Evolutionary conservation across 2,888 invertebrate genomes (phyloP).

Genomic region (Nebria salina): DNA sequence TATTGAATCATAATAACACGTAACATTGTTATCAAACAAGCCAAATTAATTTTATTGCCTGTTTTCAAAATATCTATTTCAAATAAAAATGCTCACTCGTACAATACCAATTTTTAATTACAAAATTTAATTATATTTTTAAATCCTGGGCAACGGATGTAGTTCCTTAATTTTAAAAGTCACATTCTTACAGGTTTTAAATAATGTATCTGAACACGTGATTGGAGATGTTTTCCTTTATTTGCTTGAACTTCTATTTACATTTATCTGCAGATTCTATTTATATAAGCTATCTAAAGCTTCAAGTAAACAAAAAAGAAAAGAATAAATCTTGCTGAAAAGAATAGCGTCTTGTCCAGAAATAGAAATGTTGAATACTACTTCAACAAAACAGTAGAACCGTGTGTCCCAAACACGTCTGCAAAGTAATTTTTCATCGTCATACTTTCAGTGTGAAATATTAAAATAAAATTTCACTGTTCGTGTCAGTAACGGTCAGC

Average conservation of each 20-base stretch:
- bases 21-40: not conserved
- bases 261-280: not conserved
- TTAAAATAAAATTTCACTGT: not conserved
- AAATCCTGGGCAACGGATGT: too few species aligned
- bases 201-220: not conserved
- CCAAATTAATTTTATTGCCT: too few species aligned
- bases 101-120: too few species aligned
- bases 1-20: not conserved
- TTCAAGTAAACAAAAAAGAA: not conserved
- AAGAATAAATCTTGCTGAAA: not conserved
- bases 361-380: not conserved
- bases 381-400: not conserved
- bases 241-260: not conserved
- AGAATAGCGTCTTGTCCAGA: not conserved
- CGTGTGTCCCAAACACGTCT: not conserved
- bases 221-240: not conserved
- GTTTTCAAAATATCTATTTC: too few species aligned
- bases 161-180: too few species aligned
- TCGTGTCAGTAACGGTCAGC: too few species aligned
- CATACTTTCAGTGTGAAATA: not conserved
- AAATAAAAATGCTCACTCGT: too few species aligned
- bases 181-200: too few species aligned
- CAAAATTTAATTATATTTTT: too few species aligned
- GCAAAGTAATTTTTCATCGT: not conserved
- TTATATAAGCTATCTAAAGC: not conserved